These are phyloP conservation scores for Volucella inflata DNA, from an alignment of 2,888 invertebrate genomes.

Conservation along the genomic window DNA sequence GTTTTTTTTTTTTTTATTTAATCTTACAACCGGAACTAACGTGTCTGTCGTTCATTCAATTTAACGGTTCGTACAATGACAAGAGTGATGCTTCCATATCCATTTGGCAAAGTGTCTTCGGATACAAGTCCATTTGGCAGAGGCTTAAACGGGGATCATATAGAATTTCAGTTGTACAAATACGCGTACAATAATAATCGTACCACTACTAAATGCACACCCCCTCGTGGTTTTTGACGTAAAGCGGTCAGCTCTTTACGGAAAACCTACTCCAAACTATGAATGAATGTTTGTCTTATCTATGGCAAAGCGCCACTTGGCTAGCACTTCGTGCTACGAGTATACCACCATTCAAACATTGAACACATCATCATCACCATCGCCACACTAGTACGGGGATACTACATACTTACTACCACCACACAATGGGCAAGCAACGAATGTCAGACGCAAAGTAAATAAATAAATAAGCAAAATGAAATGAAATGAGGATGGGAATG, in stretches of 20 bases:
- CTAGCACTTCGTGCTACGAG: slow-evolving; percentile 55
- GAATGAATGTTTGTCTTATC: slow-evolving; percentile 73
- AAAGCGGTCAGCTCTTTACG: slow-evolving; percentile 59
- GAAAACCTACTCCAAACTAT: slow-evolving; percentile 73
- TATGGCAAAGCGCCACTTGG: slow-evolving; percentile 75
- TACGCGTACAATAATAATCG: not conserved
- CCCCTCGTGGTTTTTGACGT: slow-evolving; percentile 56
- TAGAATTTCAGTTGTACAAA: slow-evolving; percentile 58
- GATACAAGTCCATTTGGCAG: slow-evolving; percentile 38
- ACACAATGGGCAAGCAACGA: slow-evolving; percentile 40
- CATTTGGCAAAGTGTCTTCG: slow-evolving; percentile 34
- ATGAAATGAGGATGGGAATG: slow-evolving; percentile 25
- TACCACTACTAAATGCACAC: slow-evolving; percentile 5
- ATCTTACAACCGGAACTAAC: slow-evolving; percentile 41
- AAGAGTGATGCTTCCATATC: slow-evolving; percentile 30
- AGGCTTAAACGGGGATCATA: slow-evolving; percentile 25
- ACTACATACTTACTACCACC: slow-evolving; percentile 11
- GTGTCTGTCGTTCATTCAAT: slow-evolving; percentile 43
- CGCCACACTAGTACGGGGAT: no score
- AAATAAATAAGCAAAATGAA: slow-evolving; percentile 61
- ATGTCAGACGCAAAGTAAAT: slow-evolving; percentile 67
- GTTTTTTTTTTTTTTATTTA: no score
- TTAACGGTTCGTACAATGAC: slow-evolving; percentile 33
- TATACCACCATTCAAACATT: slow-evolving; percentile 42
- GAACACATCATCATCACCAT: slow-evolving; percentile 35